Evolutionary conservation across 2,888 invertebrate species (phyloP), one percentile per base, ranked within the genome.

Genomic region (Himalopsyche kuldschensis): DNA sequence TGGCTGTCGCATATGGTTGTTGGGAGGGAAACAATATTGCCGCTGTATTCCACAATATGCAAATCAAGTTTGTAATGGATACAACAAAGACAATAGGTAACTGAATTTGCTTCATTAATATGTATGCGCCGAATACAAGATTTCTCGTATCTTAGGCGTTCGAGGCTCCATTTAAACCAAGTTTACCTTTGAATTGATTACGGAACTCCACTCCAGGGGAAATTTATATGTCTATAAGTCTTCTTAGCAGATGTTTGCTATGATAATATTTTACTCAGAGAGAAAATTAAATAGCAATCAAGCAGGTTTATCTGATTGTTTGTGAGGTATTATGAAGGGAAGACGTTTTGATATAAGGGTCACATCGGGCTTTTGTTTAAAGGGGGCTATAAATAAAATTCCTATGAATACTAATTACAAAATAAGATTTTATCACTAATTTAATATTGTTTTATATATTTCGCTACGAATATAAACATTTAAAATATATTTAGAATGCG

Each of bases 81-180:
- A 75, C 46, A 80, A 79, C 48, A 47, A 80, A 80, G 55, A 69
- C 69, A 69, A 24, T 24, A 30, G 24, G 80, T 69, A 80, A 80
- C 80, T 47, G 27, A 47, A 41, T 80, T 80, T 31, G 41, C 24
- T 63, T 80, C 75, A 80, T 80, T 75, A 80, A 80, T 80, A 80
- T 80, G 80, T 41, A 80, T 75, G 75, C 35, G 35, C 27, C 24
- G 32, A 32, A 77, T 77, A 35, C 77, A 46, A 77, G 77, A 77
- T 77, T 27, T 46, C 27, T 77, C 77, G 32, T 17, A 20, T 77
- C 35, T 77, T 41, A 32, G 27, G 46, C 24, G 32, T 77, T 35
- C 27, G 41, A 4, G 77, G 77, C 10, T 35, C 77, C 77, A 41
- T 35, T 77, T 77, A 35, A 24, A 41, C 15, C 20, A 20, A 32